A percentile compares a stretch with the other conserved stretches of the same genome.
These are phyloP conservation scores for Platysternon megacephalum DNA, from an alignment of 2,113 vertebrate genomes.

Conservation along the genomic window DNA sequence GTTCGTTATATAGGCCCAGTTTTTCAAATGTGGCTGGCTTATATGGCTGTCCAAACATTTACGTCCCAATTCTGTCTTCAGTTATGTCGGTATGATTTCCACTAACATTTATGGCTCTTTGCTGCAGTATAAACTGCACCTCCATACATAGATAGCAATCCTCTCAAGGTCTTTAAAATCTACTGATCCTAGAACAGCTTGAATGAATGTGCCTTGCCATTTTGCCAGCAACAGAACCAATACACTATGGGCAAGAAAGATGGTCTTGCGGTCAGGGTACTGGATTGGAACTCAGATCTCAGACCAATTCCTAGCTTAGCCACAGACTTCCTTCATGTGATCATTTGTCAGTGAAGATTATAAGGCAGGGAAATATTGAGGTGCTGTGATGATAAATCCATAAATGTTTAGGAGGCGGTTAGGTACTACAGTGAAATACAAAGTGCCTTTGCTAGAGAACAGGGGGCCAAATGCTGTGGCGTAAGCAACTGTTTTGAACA, in stretches of 20 bases:
- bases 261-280: not conserved
- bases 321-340: not conserved
- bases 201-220: not conserved
- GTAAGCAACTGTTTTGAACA: not conserved
- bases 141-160: not conserved
- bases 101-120: not conserved
- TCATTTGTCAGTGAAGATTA: not conserved
- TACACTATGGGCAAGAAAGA: not conserved
- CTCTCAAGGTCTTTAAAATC: not conserved
- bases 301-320: not conserved
- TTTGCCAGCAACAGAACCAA: not conserved
- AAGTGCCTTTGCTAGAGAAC: not conserved
- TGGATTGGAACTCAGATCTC: not conserved
- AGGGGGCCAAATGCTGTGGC: not conserved
- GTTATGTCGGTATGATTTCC: not conserved
- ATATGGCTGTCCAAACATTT: not conserved
- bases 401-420: not conserved
- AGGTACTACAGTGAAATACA: not conserved
- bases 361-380: not conserved
- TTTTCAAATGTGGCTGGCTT: not conserved
- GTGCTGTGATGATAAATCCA: not conserved
- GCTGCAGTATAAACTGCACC: not conserved
- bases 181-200: not conserved
- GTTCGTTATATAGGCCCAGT: not conserved
- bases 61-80: not conserved